A percentile compares a stretch with the other conserved stretches of the same genome.
phyloP scores from a whole-genome alignment of 2,888 invertebrate genomes.

The Drosophila crucigera region DNA sequence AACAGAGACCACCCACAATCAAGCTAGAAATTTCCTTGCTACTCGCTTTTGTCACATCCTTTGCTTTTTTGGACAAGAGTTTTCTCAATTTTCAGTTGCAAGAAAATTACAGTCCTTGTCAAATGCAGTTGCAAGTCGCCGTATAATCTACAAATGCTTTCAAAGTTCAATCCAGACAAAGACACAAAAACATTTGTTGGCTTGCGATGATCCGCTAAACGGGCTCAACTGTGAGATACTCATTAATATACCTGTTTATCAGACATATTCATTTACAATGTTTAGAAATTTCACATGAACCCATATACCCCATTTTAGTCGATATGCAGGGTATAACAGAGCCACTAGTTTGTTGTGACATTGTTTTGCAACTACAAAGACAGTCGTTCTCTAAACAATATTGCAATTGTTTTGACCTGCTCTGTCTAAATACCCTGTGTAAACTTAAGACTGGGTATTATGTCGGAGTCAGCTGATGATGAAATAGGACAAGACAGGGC shows the following conservation, averaged over 20 bases:
- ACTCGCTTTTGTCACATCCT: slow-evolving; percentile 9
- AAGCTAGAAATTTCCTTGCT: neutral
- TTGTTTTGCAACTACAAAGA: neutral
- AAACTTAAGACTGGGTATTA: neutral
- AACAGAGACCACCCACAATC: neutral
- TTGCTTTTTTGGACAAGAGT: slow-evolving; percentile 28
- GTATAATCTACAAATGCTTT: slow-evolving; percentile 55
- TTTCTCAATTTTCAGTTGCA: slow-evolving; percentile 50
- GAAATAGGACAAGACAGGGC: slow-evolving; percentile 21
- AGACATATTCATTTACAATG: neutral
- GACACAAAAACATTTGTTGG: slow-evolving; percentile 20
- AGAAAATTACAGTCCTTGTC: slow-evolving; percentile 71
- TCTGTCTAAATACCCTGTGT: neutral
- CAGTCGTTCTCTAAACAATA: neutral
- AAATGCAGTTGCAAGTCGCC: slow-evolving; percentile 57
- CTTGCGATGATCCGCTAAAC: neutral
- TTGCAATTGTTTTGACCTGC: neutral
- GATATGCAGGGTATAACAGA: neutral
- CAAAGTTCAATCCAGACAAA: slow-evolving; percentile 54
- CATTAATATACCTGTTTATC: neutral
- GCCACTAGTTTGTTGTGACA: neutral
- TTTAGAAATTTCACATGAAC: fast-evolving
- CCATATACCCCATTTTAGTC: neutral
- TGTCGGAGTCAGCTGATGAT: slow-evolving; percentile 5
- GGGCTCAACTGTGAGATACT: slow-evolving; percentile 11